Conservation (phyloP, 1,140 invertebrate genomes). For the Platorchestia sp. region DNA sequence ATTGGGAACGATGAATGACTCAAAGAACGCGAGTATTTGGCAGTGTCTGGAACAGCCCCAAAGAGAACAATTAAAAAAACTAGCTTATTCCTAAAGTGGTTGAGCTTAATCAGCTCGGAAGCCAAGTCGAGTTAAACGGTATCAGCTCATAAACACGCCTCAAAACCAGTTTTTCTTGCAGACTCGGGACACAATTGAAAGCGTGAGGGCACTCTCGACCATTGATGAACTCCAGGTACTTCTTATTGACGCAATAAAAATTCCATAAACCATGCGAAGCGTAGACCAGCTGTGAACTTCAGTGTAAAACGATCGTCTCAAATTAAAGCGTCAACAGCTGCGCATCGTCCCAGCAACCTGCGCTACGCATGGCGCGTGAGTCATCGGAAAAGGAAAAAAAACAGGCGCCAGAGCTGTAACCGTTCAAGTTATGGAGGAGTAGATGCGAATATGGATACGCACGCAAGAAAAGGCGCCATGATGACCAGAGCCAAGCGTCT, state of each 20-base stretch:
- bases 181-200: not conserved
- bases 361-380: not conserved
- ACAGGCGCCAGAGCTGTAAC: not conserved
- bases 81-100: not conserved
- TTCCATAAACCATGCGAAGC: not conserved
- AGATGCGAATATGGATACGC: not conserved
- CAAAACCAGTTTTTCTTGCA: not conserved
- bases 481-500: conserved; percentile 4
- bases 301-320: conserved; percentile 12
- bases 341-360: not conserved
- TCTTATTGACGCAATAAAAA: not conserved
- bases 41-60: not conserved
- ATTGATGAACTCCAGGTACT: not conserved
- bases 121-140: not conserved
- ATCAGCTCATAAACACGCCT: not conserved
- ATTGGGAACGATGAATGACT: not conserved
- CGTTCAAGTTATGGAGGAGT: not conserved
- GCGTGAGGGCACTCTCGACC: not conserved
- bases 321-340: conserved; percentile 11
- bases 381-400: conserved; percentile 10
- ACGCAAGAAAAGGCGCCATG: conserved; percentile 18
- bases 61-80: not conserved
- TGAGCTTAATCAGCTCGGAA: not conserved
- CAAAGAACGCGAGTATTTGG: not conserved
- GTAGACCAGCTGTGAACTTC: not conserved